phyloP scores from a whole-genome alignment of 2,888 invertebrate species.

The Augochlorella aurata region DNA sequence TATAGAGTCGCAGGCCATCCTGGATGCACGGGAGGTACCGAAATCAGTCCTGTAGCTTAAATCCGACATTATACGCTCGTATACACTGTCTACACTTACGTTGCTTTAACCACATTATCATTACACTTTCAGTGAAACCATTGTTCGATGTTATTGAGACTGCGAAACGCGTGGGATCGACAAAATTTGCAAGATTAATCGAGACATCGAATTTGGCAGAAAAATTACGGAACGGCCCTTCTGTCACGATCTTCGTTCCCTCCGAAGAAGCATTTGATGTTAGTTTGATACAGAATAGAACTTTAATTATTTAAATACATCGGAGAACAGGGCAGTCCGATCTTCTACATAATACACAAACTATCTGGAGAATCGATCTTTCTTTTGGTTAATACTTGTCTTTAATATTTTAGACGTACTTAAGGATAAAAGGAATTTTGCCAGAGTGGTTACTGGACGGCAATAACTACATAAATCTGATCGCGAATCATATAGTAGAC shows the following conservation, averaged over 20 bases:
- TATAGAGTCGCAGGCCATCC: slow-evolving; percentile 26
- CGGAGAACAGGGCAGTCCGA: background rate
- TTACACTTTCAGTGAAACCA: slow-evolving; percentile 40
- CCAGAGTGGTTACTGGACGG: slow-evolving; percentile 18
- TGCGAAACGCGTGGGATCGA: slow-evolving; percentile 23
- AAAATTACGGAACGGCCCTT: slow-evolving; percentile 20
- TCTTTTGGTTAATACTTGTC: background rate
- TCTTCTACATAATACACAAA: too few species aligned
- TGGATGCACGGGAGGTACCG: slow-evolving; percentile 44
- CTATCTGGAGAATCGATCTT: background rate
- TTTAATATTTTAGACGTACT: slow-evolving; percentile 23
- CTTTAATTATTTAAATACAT: background rate
- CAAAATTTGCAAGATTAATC: slow-evolving; percentile 43
- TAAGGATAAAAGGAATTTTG: slow-evolving; percentile 27
- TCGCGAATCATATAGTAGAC: slow-evolving; percentile 42
- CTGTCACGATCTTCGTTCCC: slow-evolving; percentile 40
- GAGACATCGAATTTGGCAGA: slow-evolving; percentile 30
- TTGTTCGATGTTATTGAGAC: slow-evolving; percentile 41
- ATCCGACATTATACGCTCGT: background rate
- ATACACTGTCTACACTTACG: background rate
- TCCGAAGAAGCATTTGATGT: slow-evolving; percentile 44
- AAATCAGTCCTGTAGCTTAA: background rate
- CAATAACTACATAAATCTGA: slow-evolving; percentile 28
- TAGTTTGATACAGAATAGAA: background rate
- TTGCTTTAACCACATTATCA: background rate